phyloP scores from a whole-genome alignment of 2,888 invertebrate genomes.

The Acanthococcus lagerstroemiae region DNA sequence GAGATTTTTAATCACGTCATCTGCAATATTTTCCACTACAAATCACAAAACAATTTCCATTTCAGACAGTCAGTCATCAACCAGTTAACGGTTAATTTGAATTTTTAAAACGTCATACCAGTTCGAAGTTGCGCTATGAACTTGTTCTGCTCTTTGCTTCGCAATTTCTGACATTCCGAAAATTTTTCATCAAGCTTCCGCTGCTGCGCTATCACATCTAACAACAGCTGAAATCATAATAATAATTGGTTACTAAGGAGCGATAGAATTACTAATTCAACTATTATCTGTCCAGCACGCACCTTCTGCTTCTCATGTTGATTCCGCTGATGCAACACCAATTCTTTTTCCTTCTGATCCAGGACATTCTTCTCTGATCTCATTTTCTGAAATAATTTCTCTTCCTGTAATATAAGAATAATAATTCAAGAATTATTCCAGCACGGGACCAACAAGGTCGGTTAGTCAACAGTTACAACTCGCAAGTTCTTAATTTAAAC shows the following conservation, averaged over 20 bases:
- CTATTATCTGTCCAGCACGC: neutral
- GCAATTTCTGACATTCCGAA: conserved; percentile 55
- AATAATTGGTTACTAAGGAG: too few relatives aligned
- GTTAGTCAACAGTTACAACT: too few relatives aligned
- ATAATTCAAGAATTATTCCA: neutral
- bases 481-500: too few relatives aligned
- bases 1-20: conserved; percentile 19
- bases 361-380: conserved; percentile 55
- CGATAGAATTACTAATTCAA: too few relatives aligned
- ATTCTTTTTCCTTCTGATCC: conserved; percentile 53
- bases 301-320: conserved; percentile 47
- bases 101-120: too few relatives aligned
- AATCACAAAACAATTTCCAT: neutral
- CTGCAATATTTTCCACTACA: conserved; percentile 21
- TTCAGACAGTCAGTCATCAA: too few relatives aligned
- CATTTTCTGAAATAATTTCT: conserved; percentile 47
- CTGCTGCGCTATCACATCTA: conserved; percentile 53
- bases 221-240: conserved; percentile 43
- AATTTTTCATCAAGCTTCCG: conserved; percentile 56
- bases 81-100: too few relatives aligned
- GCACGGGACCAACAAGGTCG: neutral
- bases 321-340: conserved; percentile 52
- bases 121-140: conserved; percentile 52
- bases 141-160: conserved; percentile 52
- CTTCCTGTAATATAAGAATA: conserved; percentile 43